phyloP scores from a whole-genome alignment of 30 jellyfish, hydroid and myxozoan species.

The Hydra vulgaris region DNA sequence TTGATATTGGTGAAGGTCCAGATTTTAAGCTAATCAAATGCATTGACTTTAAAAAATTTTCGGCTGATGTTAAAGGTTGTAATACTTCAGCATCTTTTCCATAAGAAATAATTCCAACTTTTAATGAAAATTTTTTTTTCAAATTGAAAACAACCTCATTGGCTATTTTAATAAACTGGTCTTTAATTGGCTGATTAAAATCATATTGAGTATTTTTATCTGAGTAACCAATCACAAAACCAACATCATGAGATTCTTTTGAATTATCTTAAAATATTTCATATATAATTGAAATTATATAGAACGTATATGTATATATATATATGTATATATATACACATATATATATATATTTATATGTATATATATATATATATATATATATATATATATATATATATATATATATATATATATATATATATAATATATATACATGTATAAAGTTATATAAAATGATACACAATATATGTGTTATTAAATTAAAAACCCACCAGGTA shows the following conservation, averaged over 20 bases:
- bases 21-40: neutral
- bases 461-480: too few species aligned
- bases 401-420: too few species aligned
- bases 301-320: too few species aligned
- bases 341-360: too few species aligned
- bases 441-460: too few species aligned
- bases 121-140: neutral
- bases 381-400: too few species aligned
- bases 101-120: slow-evolving; percentile 13
- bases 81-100: neutral
- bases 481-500: neutral
- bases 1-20: neutral
- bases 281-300: too few species aligned
- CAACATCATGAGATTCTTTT: slow-evolving; percentile 12
- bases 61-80: neutral
- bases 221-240: slow-evolving; percentile 11
- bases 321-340: too few species aligned
- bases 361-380: too few species aligned
- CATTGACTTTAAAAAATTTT: neutral
- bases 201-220: neutral
- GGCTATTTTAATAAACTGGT: too few species aligned
- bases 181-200: neutral
- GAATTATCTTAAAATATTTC: too few species aligned
- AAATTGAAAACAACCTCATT: neutral
- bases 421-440: too few species aligned